phyloP scores from a whole-genome alignment of 2,797 vertebrate genomes.

The Eleutherodactylus coqui region DNA sequence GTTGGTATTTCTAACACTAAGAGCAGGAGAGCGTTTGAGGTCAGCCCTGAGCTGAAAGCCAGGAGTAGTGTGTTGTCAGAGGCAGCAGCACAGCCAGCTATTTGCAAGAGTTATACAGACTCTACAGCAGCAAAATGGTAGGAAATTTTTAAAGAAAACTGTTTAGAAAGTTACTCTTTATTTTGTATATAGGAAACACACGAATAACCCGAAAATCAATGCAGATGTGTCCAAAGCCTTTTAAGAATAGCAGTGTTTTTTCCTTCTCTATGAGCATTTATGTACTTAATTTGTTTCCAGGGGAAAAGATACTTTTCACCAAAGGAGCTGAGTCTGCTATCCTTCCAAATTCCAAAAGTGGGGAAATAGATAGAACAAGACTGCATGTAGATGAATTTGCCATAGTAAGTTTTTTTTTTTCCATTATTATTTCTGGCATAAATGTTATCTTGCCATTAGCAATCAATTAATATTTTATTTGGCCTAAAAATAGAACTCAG shows the following conservation, averaged over 20 bases:
- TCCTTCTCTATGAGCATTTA: slow-evolving; percentile 37
- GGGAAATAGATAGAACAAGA: slow-evolving; percentile 93
- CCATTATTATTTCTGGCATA: not conserved
- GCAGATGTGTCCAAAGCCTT: not conserved
- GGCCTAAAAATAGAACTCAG: not conserved
- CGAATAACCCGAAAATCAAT: not conserved
- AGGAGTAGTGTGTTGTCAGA: not conserved
- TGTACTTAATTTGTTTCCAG: slow-evolving; percentile 70
- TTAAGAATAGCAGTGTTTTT: not conserved
- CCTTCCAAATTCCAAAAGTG: slow-evolving; percentile 85
- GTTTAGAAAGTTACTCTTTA: not conserved
- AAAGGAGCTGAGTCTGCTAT: slow-evolving; percentile 97
- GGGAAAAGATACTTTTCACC: slow-evolving; percentile 89
- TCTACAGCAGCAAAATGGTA: not conserved
- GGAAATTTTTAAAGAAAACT: no score
- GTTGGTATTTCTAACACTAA: not conserved
- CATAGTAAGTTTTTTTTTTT: slow-evolving; percentile 87
- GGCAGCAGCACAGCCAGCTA: not conserved
- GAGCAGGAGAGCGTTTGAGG: not conserved
- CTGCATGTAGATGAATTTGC: slow-evolving; percentile 97
- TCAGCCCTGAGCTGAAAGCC: not conserved
- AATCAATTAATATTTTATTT: not conserved
- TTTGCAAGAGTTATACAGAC: not conserved
- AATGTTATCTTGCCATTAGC: not conserved
- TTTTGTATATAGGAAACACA: not conserved